Evolutionary conservation across 2,888 invertebrate genomes (phyloP).

Genomic region (Hypena proboscidalis): DNA sequence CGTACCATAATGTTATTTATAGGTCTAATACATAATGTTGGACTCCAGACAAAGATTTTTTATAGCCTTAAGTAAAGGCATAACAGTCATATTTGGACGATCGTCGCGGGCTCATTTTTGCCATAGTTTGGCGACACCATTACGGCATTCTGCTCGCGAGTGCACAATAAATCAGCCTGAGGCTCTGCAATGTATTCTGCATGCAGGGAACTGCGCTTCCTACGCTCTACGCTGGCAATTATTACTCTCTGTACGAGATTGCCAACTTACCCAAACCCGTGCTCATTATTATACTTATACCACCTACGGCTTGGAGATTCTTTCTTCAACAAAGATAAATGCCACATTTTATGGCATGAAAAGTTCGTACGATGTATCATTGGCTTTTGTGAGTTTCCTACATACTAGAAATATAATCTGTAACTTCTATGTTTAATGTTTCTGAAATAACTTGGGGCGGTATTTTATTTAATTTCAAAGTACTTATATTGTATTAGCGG

Average conservation of each 20-base stretch:
- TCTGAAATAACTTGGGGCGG: too few relatives aligned
- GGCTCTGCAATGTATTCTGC: slow-evolving; percentile 65
- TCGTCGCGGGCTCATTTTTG: slow-evolving; percentile 48
- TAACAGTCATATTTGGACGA: slow-evolving; percentile 60
- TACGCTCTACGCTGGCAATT: slow-evolving; percentile 60
- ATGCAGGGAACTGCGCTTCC: slow-evolving; percentile 58
- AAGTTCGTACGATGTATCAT: background rate
- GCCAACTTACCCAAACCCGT: slow-evolving; percentile 43
- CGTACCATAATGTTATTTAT: slow-evolving; percentile 33
- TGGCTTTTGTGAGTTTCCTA: background rate
- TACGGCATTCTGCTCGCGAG: slow-evolving; percentile 70
- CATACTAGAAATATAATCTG: background rate
- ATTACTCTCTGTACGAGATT: slow-evolving; percentile 55
- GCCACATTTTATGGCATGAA: background rate
- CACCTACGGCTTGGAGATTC: background rate
- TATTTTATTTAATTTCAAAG: too few relatives aligned
- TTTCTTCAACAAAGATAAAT: background rate
- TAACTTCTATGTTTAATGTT: background rate
- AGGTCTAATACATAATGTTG: slow-evolving; percentile 43
- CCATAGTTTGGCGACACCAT: slow-evolving; percentile 66
- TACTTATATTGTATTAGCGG: too few relatives aligned
- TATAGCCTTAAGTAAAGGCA: slow-evolving; percentile 55
- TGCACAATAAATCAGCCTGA: slow-evolving; percentile 66
- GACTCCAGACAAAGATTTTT: slow-evolving; percentile 62
- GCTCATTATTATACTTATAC: slow-evolving; percentile 1